Evolutionary conservation across 2,888 invertebrate species (phyloP).

Genomic region (Pantelozetes paolii): DNA sequence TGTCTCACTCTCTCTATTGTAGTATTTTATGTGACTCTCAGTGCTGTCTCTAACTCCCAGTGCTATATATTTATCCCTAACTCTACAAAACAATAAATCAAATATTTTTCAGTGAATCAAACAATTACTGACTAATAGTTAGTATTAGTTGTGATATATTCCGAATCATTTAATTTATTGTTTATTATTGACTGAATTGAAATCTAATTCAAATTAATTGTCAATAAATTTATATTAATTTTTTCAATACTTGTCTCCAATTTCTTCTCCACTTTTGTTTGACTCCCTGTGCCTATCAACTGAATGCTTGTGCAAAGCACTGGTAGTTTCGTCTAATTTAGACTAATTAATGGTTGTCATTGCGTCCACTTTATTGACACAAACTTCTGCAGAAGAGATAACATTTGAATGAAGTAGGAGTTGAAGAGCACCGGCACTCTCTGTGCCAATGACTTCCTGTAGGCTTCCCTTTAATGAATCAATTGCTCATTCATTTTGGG

Average conservation of each 20-base stretch:
- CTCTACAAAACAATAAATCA: slow-evolving; percentile 18
- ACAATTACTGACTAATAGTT: slow-evolving; percentile 6
- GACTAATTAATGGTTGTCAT: slow-evolving; percentile 32
- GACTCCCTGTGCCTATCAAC: not conserved
- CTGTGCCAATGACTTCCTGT: slow-evolving; percentile 25
- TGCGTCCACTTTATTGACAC: slow-evolving; percentile 18
- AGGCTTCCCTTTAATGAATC: slow-evolving; percentile 23
- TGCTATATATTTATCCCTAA: not conserved
- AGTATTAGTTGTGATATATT: not conserved
- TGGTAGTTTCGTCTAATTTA: slow-evolving; percentile 9
- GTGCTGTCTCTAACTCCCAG: not conserved
- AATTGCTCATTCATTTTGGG: slow-evolving; percentile 27
- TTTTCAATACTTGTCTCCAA: no score
- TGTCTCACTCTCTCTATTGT: not conserved
- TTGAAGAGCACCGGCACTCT: not conserved
- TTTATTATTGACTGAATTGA: not conserved
- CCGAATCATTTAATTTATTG: slow-evolving; percentile 11
- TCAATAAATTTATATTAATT: not conserved
- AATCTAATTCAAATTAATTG: not conserved
- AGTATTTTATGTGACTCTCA: not conserved
- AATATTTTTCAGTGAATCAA: slow-evolving; percentile 15
- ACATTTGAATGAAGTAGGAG: not conserved
- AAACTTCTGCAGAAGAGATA: not conserved
- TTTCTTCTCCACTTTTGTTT: not conserved
- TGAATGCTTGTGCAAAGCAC: not conserved